phyloP scores from a whole-genome alignment of 2,797 vertebrate genomes.

The Zalophus californianus region DNA sequence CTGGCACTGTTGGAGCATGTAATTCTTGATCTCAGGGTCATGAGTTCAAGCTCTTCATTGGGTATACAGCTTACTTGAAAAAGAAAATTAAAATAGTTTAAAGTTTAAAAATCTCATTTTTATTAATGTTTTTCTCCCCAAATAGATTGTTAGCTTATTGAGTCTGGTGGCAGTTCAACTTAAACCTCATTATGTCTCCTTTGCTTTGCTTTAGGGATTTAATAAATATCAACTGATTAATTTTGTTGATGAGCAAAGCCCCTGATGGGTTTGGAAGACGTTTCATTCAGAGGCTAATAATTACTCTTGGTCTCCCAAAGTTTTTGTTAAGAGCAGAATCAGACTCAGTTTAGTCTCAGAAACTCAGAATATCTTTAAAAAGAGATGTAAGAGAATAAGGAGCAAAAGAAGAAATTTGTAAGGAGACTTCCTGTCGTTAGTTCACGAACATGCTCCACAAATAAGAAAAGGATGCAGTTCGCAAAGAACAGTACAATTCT shows the following conservation, averaged over 20 bases:
- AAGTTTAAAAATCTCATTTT: not conserved
- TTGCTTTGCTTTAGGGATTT: conserved; percentile 3
- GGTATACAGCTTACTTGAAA: not conserved
- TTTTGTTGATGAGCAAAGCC: conserved; percentile 37
- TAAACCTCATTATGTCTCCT: conserved; percentile 35
- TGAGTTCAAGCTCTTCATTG: not conserved
- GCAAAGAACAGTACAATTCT: not conserved
- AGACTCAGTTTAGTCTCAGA: not conserved
- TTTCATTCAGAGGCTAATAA: not conserved
- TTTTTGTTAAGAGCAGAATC: not conserved
- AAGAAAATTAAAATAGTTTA: not conserved
- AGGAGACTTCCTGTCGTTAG: not conserved
- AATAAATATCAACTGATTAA: conserved; percentile 6
- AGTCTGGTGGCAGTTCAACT: not conserved
- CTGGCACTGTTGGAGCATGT: not conserved
- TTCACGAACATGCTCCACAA: not conserved
- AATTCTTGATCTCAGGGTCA: not conserved
- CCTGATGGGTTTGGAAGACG: not conserved
- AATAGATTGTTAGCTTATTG: not conserved
- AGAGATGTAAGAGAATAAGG: not conserved
- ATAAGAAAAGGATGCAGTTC: not conserved
- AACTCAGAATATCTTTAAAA: not conserved
- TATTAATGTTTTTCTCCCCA: not conserved
- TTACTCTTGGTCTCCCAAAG: not conserved
- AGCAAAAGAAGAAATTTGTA: not conserved